phyloP scores from a whole-genome alignment of 2,888 invertebrate genomes.

The Allolobophora icterica region DNA sequence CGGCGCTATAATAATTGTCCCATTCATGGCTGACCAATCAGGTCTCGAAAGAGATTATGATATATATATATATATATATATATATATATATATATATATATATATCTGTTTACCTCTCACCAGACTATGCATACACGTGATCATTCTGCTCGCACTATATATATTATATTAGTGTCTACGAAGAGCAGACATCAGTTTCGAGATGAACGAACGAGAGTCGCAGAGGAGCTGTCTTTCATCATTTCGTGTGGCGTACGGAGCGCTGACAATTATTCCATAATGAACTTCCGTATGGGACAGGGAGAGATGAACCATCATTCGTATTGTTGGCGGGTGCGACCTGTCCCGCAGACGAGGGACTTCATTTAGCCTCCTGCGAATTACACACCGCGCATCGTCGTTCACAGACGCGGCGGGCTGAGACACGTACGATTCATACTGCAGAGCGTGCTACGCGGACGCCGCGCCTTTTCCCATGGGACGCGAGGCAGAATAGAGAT shows the following conservation, averaged over 20 bases:
- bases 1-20: too few relatives aligned
- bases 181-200: too few relatives aligned
- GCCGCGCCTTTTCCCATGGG: neutral
- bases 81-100: too few relatives aligned
- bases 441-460: neutral
- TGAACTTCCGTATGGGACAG: neutral
- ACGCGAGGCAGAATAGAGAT: neutral
- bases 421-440: neutral
- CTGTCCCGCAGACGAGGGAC: neutral
- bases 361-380: neutral
- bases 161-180: too few relatives aligned
- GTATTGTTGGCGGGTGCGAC: neutral
- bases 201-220: too few relatives aligned
- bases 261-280: neutral
- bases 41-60: too few relatives aligned
- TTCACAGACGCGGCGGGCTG: neutral
- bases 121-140: too few relatives aligned
- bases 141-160: too few relatives aligned
- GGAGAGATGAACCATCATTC: neutral
- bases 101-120: too few relatives aligned
- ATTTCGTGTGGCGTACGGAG: neutral
- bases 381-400: neutral
- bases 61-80: too few relatives aligned
- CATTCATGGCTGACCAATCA: too few relatives aligned
- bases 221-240: neutral